Percentiles rank a stretch among this genome's conserved stretches.
Conservation (phyloP, 2,797 vertebrate species). For the Malurus splendens region DNA sequence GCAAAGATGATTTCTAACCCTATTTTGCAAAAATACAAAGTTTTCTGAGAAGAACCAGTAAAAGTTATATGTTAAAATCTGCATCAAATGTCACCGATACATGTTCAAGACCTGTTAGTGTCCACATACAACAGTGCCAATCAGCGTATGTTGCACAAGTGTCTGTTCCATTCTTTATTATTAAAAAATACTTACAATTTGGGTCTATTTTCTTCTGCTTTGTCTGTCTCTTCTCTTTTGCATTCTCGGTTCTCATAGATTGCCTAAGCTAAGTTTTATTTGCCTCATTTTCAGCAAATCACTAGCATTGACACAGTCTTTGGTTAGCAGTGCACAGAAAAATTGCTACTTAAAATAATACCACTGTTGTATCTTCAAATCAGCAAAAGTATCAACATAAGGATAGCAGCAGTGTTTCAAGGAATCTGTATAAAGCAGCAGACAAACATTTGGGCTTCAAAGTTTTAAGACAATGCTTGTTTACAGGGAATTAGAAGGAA, state of each 20-base stretch:
- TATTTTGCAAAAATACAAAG: not conserved
- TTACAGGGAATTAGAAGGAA: not conserved
- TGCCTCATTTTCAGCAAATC: conserved; percentile 11
- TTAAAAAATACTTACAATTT: not conserved
- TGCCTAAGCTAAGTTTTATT: not conserved
- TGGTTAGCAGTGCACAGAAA: not conserved
- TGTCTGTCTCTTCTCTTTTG: not conserved
- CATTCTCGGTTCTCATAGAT: not conserved
- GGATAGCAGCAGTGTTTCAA: not conserved
- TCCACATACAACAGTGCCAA: not conserved
- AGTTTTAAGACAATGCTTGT: not conserved
- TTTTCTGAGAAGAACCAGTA: not conserved
- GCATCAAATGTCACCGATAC: not conserved
- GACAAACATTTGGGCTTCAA: not conserved
- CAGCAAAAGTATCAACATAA: not conserved
- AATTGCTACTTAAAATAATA: not conserved
- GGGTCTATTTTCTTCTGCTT: not conserved
- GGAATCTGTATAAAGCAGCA: not conserved
- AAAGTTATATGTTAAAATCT: not conserved
- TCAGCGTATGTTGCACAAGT: not conserved
- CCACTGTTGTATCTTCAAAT: not conserved
- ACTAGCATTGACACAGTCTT: not conserved
- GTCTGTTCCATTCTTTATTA: not conserved
- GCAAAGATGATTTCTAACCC: not conserved
- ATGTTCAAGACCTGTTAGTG: not conserved